phyloP scores from a whole-genome alignment of 2,113 vertebrate genomes.

The Catagonus wagneri region DNA sequence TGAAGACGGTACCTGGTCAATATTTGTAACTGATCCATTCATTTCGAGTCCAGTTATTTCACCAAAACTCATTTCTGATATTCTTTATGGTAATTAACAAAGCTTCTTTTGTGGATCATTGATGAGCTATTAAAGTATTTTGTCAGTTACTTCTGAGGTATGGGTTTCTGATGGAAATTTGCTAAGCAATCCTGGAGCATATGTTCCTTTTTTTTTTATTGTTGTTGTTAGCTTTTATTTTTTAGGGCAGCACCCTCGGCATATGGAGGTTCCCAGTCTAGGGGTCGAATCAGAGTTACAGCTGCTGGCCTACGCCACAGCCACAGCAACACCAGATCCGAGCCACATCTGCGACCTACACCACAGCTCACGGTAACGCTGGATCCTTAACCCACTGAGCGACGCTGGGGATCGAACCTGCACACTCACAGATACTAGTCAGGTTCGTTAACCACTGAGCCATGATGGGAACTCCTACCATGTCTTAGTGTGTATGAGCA shows the following conservation, averaged over 20 bases:
- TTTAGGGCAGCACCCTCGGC: no score
- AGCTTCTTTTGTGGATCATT: background rate
- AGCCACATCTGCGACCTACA: no score
- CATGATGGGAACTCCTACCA: background rate
- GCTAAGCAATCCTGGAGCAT: background rate
- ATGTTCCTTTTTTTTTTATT: background rate
- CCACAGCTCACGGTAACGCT: no score
- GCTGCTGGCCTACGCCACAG: no score
- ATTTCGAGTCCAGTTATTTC: constrained; percentile 43
- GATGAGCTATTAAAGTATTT: background rate
- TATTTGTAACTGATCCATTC: background rate
- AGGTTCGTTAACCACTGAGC: no score
- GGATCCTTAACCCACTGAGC: no score
- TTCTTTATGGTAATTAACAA: constrained; percentile 19
- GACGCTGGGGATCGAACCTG: no score
- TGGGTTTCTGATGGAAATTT: constrained; percentile 29
- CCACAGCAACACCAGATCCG: no score
- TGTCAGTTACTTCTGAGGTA: background rate
- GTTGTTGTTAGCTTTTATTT: no score
- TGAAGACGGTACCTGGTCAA: background rate
- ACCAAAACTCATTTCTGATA: constrained; percentile 44
- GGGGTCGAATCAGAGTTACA: no score
- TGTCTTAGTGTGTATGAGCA: background rate
- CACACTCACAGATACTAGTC: no score
- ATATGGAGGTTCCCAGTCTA: no score